Percentiles rank a stretch among this genome's conserved stretches.
phyloP scores from a whole-genome alignment of 1,140 invertebrate species.

The Drosophila rufa region DNA sequence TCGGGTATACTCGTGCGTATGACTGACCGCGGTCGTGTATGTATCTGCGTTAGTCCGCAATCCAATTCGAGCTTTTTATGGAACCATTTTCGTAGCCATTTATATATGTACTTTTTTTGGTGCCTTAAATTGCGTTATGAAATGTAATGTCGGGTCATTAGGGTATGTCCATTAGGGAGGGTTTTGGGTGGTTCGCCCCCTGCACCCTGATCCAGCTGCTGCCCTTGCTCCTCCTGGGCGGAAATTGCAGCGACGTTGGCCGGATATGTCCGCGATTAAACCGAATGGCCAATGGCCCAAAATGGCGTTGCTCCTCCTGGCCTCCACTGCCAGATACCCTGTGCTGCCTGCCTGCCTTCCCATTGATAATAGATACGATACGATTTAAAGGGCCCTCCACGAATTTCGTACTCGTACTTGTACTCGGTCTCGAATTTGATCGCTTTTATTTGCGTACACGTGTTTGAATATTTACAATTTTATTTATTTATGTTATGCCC shows the following conservation, averaged over 20 bases:
- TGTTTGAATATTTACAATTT: slow-evolving; percentile 48
- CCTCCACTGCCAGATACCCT: background rate
- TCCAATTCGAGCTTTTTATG: slow-evolving; percentile 67
- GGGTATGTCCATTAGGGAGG: slow-evolving; percentile 63
- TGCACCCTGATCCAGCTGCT: slow-evolving; percentile 5
- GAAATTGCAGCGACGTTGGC: slow-evolving; percentile 68
- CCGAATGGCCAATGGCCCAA: slow-evolving; percentile 62
- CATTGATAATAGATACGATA: slow-evolving; percentile 35
- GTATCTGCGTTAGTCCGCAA: slow-evolving; percentile 63
- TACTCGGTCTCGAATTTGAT: slow-evolving; percentile 5
- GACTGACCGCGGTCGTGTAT: background rate
- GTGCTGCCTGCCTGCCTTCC: too few relatives aligned
- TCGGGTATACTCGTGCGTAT: background rate
- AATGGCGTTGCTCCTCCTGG: slow-evolving; percentile 17
- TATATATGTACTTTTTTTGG: slow-evolving; percentile 42
- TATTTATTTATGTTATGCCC: slow-evolving; percentile 39
- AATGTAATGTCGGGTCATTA: slow-evolving; percentile 80
- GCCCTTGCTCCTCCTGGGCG: slow-evolving; percentile 34
- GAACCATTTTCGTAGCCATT: slow-evolving; percentile 60
- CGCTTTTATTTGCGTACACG: slow-evolving; percentile 18
- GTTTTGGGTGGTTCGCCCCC: background rate
- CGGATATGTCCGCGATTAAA: slow-evolving; percentile 76
- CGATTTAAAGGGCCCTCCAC: slow-evolving; percentile 22
- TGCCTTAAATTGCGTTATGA: slow-evolving; percentile 78
- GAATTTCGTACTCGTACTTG: slow-evolving; percentile 16